Conservation (phyloP, 1,140 invertebrate species). For the Chionoecetes opilio region DNA sequence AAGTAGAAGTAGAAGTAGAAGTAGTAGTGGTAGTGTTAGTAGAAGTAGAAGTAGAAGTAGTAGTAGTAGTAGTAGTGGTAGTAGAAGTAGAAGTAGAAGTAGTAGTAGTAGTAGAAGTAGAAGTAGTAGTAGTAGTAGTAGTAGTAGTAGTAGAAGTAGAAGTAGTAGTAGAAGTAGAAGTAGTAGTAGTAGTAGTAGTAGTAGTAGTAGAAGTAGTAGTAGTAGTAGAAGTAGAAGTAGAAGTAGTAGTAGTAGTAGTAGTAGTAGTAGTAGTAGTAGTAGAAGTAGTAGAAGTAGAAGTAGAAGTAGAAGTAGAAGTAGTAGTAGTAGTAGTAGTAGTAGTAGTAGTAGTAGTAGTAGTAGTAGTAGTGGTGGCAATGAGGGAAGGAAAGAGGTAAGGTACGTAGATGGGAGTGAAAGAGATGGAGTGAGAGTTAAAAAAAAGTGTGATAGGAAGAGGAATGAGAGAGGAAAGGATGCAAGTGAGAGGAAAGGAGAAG, state of each 20-base stretch:
- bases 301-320: conserved; percentile 5
- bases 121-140: background rate
- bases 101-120: conserved; percentile 6
- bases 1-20: background rate
- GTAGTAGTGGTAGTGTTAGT: conserved; percentile 17
- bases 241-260: background rate
- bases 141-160: no score
- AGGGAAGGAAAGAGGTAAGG: background rate
- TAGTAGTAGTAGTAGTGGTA: conserved; percentile 30
- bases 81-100: background rate
- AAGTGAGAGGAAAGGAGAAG: no score
- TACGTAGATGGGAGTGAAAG: background rate
- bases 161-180: no score
- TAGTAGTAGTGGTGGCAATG: background rate
- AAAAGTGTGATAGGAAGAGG: no score
- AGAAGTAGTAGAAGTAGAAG: conserved; percentile 28
- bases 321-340: conserved; percentile 28
- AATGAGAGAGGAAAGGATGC: no score
- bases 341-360: conserved; percentile 1
- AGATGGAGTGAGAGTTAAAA: no score
- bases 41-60: conserved; percentile 28
- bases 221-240: no score
- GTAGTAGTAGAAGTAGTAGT: no score
- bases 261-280: background rate
- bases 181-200: no score